phyloP scores from a whole-genome alignment of 2,888 invertebrate genomes.

The Copidosoma aretas region DNA sequence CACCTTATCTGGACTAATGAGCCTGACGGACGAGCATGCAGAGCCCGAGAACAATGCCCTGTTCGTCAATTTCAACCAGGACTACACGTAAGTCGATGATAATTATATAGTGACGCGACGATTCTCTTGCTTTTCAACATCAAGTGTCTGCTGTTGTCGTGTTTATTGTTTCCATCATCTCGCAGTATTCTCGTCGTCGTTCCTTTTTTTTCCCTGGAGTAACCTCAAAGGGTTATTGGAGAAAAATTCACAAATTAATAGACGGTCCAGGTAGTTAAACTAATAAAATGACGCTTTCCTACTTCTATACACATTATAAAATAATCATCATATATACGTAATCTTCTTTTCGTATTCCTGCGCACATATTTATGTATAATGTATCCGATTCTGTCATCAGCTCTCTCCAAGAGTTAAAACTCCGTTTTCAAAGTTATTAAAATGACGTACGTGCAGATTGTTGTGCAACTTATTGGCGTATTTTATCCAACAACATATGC shows the following conservation, averaged over 20 bases:
- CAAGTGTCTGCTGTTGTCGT: background rate
- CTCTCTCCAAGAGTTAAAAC: no score
- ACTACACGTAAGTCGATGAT: conserved; percentile 85
- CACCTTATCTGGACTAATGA: conserved; percentile 78
- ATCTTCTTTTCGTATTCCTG: no score
- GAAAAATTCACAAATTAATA: background rate
- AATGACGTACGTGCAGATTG: no score
- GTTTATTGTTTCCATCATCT: conserved; percentile 12
- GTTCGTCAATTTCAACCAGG: conserved; percentile 97
- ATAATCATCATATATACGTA: no score
- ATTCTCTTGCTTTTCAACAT: conserved; percentile 16
- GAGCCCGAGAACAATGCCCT: conserved; percentile 82
- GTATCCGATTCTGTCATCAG: no score
- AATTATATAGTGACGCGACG: background rate
- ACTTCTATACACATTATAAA: no score
- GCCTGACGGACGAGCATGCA: conserved; percentile 79
- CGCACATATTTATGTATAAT: no score
- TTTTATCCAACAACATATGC: no score
- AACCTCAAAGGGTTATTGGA: background rate
- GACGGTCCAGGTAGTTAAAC: no score
- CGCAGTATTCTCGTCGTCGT: background rate
- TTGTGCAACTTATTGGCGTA: no score
- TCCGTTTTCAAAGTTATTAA: no score
- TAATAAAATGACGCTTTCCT: no score
- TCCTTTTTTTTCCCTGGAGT: background rate